Conservation (phyloP, 1,140 invertebrate genomes). For the Hirudo medicinalis region DNA sequence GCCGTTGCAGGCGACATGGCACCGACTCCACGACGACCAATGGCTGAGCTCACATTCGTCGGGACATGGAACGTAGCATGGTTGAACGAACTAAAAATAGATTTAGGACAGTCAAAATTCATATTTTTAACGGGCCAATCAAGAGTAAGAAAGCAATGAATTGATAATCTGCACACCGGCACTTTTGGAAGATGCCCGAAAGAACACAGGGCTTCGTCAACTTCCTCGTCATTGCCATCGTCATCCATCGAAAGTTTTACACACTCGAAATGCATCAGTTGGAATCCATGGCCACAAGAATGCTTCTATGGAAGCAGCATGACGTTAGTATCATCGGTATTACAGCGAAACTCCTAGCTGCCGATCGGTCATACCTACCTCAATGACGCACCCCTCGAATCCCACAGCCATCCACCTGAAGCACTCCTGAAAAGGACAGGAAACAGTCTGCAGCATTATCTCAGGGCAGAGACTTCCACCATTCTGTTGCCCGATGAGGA, state of each 20-base stretch:
- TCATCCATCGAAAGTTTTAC: background rate
- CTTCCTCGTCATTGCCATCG: background rate
- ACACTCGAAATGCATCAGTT: background rate
- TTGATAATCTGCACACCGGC: background rate
- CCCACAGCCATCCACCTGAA: conserved; percentile 24
- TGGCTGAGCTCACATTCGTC: conserved; percentile 12
- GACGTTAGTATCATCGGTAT: background rate
- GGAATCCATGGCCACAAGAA: background rate
- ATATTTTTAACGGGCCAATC: background rate
- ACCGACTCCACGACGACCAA: conserved; percentile 19
- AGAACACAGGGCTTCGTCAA: background rate
- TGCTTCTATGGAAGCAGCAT: background rate
- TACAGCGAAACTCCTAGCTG: background rate
- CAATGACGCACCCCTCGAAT: conserved; percentile 28
- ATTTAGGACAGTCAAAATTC: background rate
- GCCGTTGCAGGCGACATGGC: background rate
- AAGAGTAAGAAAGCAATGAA: background rate
- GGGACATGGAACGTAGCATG: conserved; percentile 17
- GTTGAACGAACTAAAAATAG: background rate
- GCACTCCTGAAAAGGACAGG: conserved; percentile 20
- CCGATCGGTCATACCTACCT: conserved; percentile 24
- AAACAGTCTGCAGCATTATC: conserved; percentile 9
- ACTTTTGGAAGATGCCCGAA: background rate
- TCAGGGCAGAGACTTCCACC: conserved; percentile 37
- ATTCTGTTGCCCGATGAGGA: conserved; percentile 34